Evolutionary conservation across 1,140 invertebrate genomes (phyloP).

Genomic region (Phenacoccus solenopsis): DNA sequence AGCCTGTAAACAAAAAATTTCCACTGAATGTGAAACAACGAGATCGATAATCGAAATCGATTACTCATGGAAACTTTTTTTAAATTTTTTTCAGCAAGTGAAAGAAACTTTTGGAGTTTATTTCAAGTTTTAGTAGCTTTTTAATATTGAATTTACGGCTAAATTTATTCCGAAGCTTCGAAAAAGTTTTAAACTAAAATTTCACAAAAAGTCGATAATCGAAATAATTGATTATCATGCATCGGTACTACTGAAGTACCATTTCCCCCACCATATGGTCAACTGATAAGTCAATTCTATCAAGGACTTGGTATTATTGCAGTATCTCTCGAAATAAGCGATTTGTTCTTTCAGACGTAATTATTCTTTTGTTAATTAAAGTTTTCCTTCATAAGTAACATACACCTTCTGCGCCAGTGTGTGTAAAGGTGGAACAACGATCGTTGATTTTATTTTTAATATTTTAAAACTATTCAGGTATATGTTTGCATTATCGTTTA

Average conservation of each 20-base stretch:
- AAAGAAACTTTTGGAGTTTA: too few relatives aligned
- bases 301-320: neutral
- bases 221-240: neutral
- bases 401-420: conserved; percentile 71
- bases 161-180: neutral
- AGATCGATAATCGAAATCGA: neutral
- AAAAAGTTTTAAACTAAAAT: neutral
- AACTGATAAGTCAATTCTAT: neutral
- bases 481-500: too few relatives aligned
- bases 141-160: too few relatives aligned
- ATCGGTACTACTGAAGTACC: neutral
- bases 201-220: neutral
- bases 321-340: neutral
- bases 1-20: conserved; percentile 9
- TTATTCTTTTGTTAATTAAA: neutral
- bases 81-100: too few relatives aligned
- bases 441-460: neutral
- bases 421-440: conserved; percentile 56
- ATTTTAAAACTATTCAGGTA: neutral
- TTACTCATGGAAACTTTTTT: too few relatives aligned
- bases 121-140: too few relatives aligned
- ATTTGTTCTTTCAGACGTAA: neutral
- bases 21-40: neutral
- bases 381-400: neutral
- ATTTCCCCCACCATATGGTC: neutral